Conservation (phyloP, 2,888 invertebrate genomes). For the Drosophila nr. perissopoda region DNA sequence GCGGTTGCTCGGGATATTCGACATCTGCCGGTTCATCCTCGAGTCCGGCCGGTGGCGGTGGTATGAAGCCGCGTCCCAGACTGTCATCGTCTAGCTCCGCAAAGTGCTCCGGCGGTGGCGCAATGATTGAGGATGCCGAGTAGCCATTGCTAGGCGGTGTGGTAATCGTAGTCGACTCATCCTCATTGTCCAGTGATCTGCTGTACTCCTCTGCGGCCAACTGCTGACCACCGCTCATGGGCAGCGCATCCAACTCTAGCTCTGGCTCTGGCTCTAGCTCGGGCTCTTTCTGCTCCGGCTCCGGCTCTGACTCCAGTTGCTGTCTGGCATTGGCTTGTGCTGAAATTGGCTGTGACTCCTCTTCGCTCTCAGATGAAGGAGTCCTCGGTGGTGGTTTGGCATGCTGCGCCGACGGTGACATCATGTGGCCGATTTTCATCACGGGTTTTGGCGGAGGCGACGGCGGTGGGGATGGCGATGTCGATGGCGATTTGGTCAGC, state of each 20-base stretch:
- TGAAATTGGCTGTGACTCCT: conserved; percentile 81
- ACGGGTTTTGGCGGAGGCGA: conserved; percentile 82
- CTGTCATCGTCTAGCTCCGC: conserved; percentile 75
- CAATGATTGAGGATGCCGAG: conserved; percentile 82
- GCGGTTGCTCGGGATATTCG: conserved; percentile 36
- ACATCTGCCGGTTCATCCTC: conserved; percentile 49
- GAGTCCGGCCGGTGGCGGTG: conserved; percentile 70
- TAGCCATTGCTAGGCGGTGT: conserved; percentile 84
- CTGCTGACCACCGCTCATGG: conserved; percentile 48
- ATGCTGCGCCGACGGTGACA: conserved; percentile 80
- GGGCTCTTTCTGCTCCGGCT: not conserved
- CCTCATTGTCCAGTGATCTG: conserved; percentile 79
- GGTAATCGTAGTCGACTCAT: conserved; percentile 84
- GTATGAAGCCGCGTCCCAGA: conserved; percentile 68
- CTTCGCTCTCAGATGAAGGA: conserved; percentile 82
- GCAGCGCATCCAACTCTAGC: conserved; percentile 36
- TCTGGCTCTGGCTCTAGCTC: conserved; percentile 30
- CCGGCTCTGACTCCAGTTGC: conserved; percentile 20
- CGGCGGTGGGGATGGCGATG: conserved; percentile 83
- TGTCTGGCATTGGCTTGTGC: conserved; percentile 63
- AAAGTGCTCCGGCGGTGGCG: conserved; percentile 80
- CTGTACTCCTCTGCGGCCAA: conserved; percentile 71
- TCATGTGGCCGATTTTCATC: conserved; percentile 68
- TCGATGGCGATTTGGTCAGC: conserved; percentile 80
- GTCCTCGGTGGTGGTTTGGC: conserved; percentile 75